Base-by-base conservation (phyloP, 1,140 invertebrate genomes). In the Zophobas atratus region DNA sequence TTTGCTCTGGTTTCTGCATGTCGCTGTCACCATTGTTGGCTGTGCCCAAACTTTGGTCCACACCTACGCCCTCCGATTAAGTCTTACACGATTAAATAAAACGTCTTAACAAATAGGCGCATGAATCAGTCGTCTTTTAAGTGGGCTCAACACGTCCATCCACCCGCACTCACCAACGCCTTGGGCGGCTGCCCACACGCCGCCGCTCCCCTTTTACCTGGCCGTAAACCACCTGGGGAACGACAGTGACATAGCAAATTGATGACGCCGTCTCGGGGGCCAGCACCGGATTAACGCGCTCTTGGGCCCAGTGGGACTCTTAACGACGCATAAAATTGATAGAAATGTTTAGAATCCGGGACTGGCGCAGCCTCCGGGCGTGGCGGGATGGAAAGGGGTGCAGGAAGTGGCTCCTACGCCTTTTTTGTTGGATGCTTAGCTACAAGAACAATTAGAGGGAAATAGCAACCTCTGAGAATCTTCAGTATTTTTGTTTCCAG, bases 1-100 rank as follows among this genome's bases (percentile, higher is more conserved):
- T 73, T 73, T 73, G 51, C 49, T 73, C 71, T 35, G 55, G 39
- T 73, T 73, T 73, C 35, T 73, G 71, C 70, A 72, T 51, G 53
- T 38, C 32, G 6, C 56, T 60, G 56, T 60, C 56, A 60, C 56
- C 56, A 60, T 60, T 60, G 56, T 60, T 6, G 56, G 56, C 20
- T 20, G 20, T 20, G 32, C 56, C 56, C 20, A 36, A 39, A 6
- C 20, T 60, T 39, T 34, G 53, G 53, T 55, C 56, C 35, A 32
- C 56, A 41, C 56, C 56, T 6, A 60, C 56, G 8, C 3, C 35
- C 36, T 53, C 49, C 49, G 49, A 53, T 53, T 53, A 53, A 53
- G 6, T 60, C 43, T 46, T 46, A 46, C 43, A 46, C 43, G 43
- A 46, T 46, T 46, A 46, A 46, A 46, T 60, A 8, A 2, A 53